Conservation (phyloP, 2,113 vertebrate species). For the Notothenia coriiceps region DNA sequence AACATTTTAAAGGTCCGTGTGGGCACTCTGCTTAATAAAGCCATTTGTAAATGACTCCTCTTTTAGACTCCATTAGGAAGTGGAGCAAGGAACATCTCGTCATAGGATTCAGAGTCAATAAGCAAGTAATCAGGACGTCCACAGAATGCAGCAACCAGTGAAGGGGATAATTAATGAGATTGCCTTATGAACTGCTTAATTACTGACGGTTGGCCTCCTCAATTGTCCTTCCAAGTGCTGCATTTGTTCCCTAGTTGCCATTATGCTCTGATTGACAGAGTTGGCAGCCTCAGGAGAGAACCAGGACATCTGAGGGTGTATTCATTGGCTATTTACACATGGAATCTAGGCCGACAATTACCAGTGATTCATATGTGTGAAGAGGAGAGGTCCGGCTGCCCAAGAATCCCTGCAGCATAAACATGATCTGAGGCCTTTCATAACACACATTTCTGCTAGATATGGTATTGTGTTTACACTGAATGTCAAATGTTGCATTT, state of each 20-base stretch:
- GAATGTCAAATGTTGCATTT: background rate
- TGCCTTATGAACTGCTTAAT: slow-evolving; percentile 87
- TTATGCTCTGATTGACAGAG: slow-evolving; percentile 76
- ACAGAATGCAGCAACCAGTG: slow-evolving; percentile 69
- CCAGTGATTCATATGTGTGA: slow-evolving; percentile 73
- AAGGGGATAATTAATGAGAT: slow-evolving; percentile 84
- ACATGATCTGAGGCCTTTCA: background rate
- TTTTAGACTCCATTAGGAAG: slow-evolving; percentile 85
- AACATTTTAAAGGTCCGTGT: slow-evolving; percentile 81
- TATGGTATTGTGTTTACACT: background rate
- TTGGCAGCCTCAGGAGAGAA: slow-evolving; percentile 56
- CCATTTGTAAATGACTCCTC: slow-evolving; percentile 86
- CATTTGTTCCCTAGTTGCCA: slow-evolving; percentile 80
- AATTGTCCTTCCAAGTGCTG: slow-evolving; percentile 79
- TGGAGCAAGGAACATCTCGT: slow-evolving; percentile 73
- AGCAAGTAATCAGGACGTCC: slow-evolving; percentile 83
- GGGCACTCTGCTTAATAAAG: slow-evolving; percentile 84
- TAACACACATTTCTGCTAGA: background rate
- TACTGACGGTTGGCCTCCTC: slow-evolving; percentile 83
- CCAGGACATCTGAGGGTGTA: slow-evolving; percentile 69
- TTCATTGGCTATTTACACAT: slow-evolving; percentile 82
- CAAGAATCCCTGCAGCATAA: background rate
- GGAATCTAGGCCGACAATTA: slow-evolving; percentile 80
- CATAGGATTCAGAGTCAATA: slow-evolving; percentile 83
- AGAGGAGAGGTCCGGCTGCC: slow-evolving; percentile 15